Percentiles rank a stretch among this genome's conserved stretches.
phyloP scores from a whole-genome alignment of 2,797 vertebrate genomes.

The Microchirus variegatus region DNA sequence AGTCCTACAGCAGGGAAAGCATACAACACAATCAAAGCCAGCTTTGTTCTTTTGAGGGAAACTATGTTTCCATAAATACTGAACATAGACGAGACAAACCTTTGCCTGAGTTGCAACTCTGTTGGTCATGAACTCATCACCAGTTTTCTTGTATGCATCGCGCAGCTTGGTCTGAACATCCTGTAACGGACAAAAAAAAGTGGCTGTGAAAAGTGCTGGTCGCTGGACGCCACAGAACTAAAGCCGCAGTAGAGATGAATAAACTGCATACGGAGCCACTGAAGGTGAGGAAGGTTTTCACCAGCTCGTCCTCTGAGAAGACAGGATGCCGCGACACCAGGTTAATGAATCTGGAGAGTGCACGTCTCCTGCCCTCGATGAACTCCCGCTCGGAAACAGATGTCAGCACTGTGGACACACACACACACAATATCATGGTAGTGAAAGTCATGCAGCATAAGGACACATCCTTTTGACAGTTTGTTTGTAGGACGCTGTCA shows the following conservation, averaged over 20 bases:
- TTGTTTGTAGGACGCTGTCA: no score
- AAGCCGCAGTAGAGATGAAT: background rate
- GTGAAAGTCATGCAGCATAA: background rate
- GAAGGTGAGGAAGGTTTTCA: slow-evolving; percentile 94
- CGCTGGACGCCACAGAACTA: background rate
- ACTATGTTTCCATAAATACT: no score
- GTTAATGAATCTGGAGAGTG: slow-evolving; percentile 91
- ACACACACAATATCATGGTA: background rate
- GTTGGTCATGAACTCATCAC: slow-evolving; percentile 95
- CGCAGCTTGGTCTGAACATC: slow-evolving; percentile 94
- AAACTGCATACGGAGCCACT: slow-evolving; percentile 88
- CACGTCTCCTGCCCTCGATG: slow-evolving; percentile 92
- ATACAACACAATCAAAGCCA: background rate
- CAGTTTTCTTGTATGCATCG: slow-evolving; percentile 88
- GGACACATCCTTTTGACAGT: background rate
- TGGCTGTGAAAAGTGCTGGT: slow-evolving; percentile 8
- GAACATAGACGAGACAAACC: slow-evolving; percentile 73
- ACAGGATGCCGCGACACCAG: slow-evolving; percentile 93
- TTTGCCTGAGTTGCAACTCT: slow-evolving; percentile 89
- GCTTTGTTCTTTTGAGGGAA: background rate
- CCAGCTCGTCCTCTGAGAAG: slow-evolving; percentile 90
- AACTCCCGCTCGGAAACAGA: slow-evolving; percentile 90
- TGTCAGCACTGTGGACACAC: slow-evolving; percentile 67
- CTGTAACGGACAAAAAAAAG: slow-evolving; percentile 67
- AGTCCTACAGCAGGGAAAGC: slow-evolving; percentile 82